phyloP scores from a whole-genome alignment of 2,113 vertebrate species.

The Chiloscyllium plagiosum region DNA sequence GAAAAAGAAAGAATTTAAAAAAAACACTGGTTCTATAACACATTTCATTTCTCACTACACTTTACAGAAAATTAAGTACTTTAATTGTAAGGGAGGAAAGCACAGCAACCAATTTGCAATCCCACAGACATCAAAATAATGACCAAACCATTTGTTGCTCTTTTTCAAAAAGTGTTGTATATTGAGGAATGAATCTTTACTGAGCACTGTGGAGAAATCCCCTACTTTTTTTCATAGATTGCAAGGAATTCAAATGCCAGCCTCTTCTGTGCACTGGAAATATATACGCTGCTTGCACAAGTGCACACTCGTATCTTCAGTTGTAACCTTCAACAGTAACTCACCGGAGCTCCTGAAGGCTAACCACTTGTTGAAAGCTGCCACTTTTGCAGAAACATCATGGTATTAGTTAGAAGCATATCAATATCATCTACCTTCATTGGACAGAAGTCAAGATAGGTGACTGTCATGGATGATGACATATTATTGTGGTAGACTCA shows the following conservation, averaged over 20 bases:
- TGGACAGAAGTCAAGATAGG: background rate
- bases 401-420: background rate
- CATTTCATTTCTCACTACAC: background rate
- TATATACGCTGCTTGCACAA: background rate
- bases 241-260: background rate
- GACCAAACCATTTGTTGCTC: background rate
- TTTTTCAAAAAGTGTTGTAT: background rate
- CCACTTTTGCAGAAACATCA: background rate
- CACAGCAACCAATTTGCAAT: background rate
- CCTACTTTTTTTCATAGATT: background rate
- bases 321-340: background rate
- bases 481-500: background rate
- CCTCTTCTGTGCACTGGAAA: no score
- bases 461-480: background rate
- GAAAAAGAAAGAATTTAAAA: background rate
- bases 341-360: background rate
- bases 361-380: background rate
- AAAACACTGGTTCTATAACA: background rate
- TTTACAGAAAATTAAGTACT: background rate
- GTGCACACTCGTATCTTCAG: background rate
- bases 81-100: background rate
- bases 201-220: background rate
- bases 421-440: background rate
- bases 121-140: background rate
- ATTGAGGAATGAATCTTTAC: background rate